Evolutionary conservation across 2,888 invertebrate species (phyloP), one percentile per base, ranked within the genome.

Genomic region (Lagria hirta): DNA sequence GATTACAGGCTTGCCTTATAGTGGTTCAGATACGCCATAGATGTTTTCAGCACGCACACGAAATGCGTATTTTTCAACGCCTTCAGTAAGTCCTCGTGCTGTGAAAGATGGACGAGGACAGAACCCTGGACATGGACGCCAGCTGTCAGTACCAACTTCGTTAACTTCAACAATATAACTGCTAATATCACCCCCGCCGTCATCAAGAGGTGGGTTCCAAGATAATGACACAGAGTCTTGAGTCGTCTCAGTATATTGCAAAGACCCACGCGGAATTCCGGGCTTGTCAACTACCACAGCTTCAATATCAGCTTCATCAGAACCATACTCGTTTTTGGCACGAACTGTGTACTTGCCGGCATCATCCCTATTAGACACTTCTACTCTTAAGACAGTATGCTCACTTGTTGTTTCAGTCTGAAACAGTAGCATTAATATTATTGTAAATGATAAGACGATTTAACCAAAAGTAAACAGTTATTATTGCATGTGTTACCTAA

Each of bases 41-140:
- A 96, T 84, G 69, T 98, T 99, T 72, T 98, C 98, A 10, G 99
- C 98, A 42, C 89, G 84, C 13, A 98, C 94, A 49, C 98, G 82
- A 80, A 99, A 97, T 11, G 90, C 79, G 71, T 96, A 97, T 69
- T 88, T 83, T 72, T 90, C 92, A n/a, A n/a, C n/a, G 58, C 94
- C 94, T 76, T 97, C 95, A 7, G 85, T 87, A 28, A 99, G 79
- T 44, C 92, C 91, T 67, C 93, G 90, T 11, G 92, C 95, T n/a
- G 87, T 91, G 70, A 91, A 94, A 26, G 84, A 83, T 48, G 89
- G 84, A 64, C 88, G 89, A 3, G 91, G 89, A 62, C 92, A 92
- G 73, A 89, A 89, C 15, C 96, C 97, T 36, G 96, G 93, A 17
- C 91, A 89, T 47, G 90, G 87, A 55, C 93, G 86, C 98, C 98